Evolutionary conservation across 1,140 invertebrate genomes (phyloP), one percentile per base, ranked within the genome.

Genomic region (Micrasema minimum): DNA sequence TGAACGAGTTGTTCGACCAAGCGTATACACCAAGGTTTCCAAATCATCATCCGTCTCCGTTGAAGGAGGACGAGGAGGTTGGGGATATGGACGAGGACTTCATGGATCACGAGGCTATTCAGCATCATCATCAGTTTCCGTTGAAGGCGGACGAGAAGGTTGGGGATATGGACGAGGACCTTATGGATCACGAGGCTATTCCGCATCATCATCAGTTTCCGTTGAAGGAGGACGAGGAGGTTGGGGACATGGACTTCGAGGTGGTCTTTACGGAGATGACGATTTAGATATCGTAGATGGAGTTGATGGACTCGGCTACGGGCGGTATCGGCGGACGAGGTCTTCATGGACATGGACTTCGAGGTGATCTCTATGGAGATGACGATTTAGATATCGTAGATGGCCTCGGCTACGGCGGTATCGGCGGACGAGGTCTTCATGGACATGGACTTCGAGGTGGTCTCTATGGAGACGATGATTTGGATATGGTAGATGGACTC

Each of bases 1-100:
- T 37, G 71, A 72, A 72, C 46, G 38, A 2, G 43, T 65, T 45
- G 61, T 71, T n/a, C n/a, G 7, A 1, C 69, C 69, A 12, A 38
- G 31, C 1, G 18, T 53, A 6, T 50, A 31, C 23, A 62, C 55
- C 55, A 69, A 45, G 22, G 45, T 59, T 38, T 53, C 43, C 11
- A 37, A 35, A 53, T 70, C 68, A n/a, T 23, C 22, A 26, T 69
- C 66, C 1, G 38, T 61, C 9, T 69, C 66, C 37, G 12, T 72
- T 51, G 71, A 59, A 57, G 45, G 71, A 11, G 31, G 20, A 38
- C 31, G 31, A 11, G 4, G 31, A 41, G 16, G n/a, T 35, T 23
- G 26, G 23, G 43, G 61, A 55, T 23, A 51, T 23, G 64, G 64
- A 51, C 22, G 3, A 16, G 43, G 50, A 57, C 50, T 26, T 14